Evolutionary conservation across 1,140 invertebrate genomes (phyloP).

Genomic region (Drosophila nigromelanica): DNA sequence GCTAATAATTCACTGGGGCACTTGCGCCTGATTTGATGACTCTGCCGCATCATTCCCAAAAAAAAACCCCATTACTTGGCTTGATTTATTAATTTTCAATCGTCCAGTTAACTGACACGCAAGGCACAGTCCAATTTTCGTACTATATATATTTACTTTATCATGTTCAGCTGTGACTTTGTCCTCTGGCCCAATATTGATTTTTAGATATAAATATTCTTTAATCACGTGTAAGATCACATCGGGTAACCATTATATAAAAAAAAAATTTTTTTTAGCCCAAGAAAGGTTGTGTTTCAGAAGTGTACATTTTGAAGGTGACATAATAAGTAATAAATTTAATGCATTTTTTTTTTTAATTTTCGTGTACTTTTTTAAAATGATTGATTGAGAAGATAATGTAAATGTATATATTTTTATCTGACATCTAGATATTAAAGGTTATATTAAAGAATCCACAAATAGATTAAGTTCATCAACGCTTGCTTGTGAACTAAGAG

Average conservation of each 20-base stretch:
- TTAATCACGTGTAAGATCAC: conserved; percentile 23
- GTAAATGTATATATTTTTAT: too few species aligned
- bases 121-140: conserved; percentile 14
- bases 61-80: conserved; percentile 28
- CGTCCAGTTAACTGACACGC: conserved; percentile 18
- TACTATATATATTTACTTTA: conserved; percentile 29
- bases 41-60: conserved; percentile 26
- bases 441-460: too few species aligned
- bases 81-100: conserved; percentile 57
- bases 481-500: background rate
- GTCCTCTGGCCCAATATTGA: conserved; percentile 9
- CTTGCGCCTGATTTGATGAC: conserved; percentile 16
- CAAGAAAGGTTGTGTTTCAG: background rate
- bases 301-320: background rate
- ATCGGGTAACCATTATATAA: background rate
- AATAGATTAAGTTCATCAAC: too few species aligned
- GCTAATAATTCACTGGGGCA: conserved; percentile 28
- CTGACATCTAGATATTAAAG: too few species aligned
- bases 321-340: too few species aligned
- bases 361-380: too few species aligned
- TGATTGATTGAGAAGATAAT: too few species aligned
- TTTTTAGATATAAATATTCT: conserved; percentile 23
- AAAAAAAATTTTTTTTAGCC: background rate
- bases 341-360: too few species aligned
- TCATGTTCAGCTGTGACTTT: conserved; percentile 29